Conservation (phyloP, 1,140 invertebrate genomes). For the Pantala flavescens region DNA sequence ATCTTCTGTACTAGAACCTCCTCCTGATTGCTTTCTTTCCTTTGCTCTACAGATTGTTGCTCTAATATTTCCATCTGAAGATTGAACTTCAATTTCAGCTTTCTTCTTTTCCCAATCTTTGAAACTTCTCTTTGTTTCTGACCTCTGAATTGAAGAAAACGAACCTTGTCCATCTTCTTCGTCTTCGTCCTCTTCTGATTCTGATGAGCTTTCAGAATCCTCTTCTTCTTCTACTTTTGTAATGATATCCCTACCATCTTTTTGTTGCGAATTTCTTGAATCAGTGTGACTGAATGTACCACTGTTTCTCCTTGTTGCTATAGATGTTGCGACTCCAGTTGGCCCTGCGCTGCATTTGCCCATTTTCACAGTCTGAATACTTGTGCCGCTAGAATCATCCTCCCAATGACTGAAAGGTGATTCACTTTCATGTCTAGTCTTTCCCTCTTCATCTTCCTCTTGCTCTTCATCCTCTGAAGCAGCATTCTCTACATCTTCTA, state of each 20-base stretch:
- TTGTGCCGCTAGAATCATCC: constrained; percentile 28
- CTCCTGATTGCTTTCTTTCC: background rate
- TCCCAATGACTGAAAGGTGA: constrained; percentile 22
- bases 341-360: constrained; percentile 12
- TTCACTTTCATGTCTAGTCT: constrained; percentile 26
- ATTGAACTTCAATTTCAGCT: no score
- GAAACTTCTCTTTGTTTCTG: no score
- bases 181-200: constrained; percentile 13
- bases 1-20: background rate
- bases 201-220: constrained; percentile 15
- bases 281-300: background rate
- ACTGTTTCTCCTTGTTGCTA: background rate
- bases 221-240: constrained; percentile 21
- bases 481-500: constrained; percentile 16
- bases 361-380: constrained; percentile 26
- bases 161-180: constrained; percentile 20
- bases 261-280: background rate
- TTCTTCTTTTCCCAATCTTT: no score
- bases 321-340: background rate
- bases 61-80: no score
- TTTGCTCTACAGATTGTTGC: background rate
- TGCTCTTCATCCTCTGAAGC: background rate
- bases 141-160: no score
- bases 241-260: constrained; percentile 20
- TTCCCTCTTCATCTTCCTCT: constrained; percentile 22